Conservation (phyloP, 1,140 invertebrate species). For the Trachelipus rathkii region DNA sequence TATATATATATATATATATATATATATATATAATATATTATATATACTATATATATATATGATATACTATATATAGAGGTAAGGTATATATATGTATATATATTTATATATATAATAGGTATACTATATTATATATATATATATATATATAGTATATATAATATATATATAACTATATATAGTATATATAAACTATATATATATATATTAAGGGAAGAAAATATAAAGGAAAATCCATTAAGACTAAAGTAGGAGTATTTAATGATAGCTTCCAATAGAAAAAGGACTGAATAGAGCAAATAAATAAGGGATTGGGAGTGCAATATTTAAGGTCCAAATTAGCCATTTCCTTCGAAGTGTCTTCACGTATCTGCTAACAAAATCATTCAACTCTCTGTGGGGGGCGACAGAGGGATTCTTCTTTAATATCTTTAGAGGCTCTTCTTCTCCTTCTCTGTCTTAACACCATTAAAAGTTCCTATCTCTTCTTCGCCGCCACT, state of each 20-base stretch:
- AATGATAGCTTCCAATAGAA: slow-evolving; percentile 1
- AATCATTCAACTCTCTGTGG: neutral
- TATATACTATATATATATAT: slow-evolving; percentile 17
- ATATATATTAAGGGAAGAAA: neutral
- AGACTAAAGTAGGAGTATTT: neutral
- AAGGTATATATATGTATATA: neutral
- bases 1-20: slow-evolving; percentile 8
- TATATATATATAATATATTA: slow-evolving; percentile 19
- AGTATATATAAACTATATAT: too few species aligned
- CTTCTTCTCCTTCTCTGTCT: too few species aligned
- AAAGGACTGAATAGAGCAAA: neutral
- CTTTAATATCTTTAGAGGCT: neutral
- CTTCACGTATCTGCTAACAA: slow-evolving; percentile 1
- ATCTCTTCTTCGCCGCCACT: too few species aligned
- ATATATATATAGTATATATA: slow-evolving; percentile 16
- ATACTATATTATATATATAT: neutral
- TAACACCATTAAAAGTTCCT: too few species aligned
- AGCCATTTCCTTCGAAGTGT: neutral
- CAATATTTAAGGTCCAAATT: neutral
- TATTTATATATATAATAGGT: neutral
- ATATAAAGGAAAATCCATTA: neutral
- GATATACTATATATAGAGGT: slow-evolving; percentile 12
- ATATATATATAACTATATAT: too few species aligned
- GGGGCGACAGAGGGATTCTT: neutral
- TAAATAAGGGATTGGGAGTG: neutral